Base-by-base conservation (phyloP, 2,888 invertebrate genomes). In the Eledona agricola region DNA sequence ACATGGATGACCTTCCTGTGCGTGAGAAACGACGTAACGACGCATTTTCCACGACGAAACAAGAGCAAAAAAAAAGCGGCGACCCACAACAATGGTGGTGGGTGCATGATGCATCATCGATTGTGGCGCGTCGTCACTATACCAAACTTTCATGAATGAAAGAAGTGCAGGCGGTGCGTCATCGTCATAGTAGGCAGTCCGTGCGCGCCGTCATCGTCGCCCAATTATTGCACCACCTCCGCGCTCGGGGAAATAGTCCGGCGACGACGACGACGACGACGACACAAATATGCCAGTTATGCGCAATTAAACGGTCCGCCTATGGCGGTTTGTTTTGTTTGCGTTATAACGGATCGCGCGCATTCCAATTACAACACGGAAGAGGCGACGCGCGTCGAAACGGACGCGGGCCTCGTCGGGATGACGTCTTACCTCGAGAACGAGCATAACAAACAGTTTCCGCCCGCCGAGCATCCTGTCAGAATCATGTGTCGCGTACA, bases 341-440 rank as follows among this genome's bases (percentile, higher is more conserved):
- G 64, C 62, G 51, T 60, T 63, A 57, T 69, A 71, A 71, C 70
- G 70, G 71, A 66, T 66, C 66, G 67, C 61, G 63, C 66, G 67
- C 71, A 72, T 71, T 70, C 71, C 71, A 65, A 58, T 51, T 57
- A 34, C 56, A 51, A 58, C 58, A 49, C 54, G 60, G 63, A 64
- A 65, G 60, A 63, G 17, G 15, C 31, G 15, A 15, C 7, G 32
- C 4, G 4, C 19, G 13, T 13, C 13, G 15, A 29, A 29, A 29
- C 10, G 25, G 3, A 31, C 4, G 7, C 17, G 31, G 10, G 17
- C 16, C 11, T n/a, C 22, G 12, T 37, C 5, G 7, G 19, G 19
- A 29, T 40, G 12, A 58, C 50, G 53, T 32, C 62, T 59, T 63
- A 63, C 63, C 62, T 61, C 63, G 63, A n/a, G n/a, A 57, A 62